Percentiles rank a stretch among this genome's conserved stretches.
These are phyloP conservation scores for Gastrophryne carolinensis DNA, from an alignment of 2,797 vertebrate species.

Conservation along the genomic window DNA sequence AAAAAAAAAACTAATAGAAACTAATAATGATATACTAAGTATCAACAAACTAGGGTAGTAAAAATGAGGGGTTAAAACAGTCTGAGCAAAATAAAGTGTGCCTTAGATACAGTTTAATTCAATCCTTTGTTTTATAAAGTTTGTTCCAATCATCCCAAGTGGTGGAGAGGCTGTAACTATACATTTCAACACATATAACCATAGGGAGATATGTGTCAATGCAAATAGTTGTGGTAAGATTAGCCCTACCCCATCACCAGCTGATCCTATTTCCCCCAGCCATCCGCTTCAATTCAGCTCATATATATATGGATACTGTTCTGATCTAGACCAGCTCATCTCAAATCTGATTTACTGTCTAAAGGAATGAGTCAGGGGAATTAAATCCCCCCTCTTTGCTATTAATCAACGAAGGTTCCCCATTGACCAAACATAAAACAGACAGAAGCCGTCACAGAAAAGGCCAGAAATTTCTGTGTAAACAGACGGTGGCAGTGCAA, in stretches of 20 bases:
- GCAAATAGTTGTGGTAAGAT: slow-evolving; percentile 65
- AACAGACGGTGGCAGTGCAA: slow-evolving; percentile 59
- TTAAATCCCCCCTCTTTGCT: slow-evolving; percentile 51
- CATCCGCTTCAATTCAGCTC: slow-evolving; percentile 58
- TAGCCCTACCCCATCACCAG: slow-evolving; percentile 84
- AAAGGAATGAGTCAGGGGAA: slow-evolving; percentile 45
- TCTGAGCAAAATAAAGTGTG: slow-evolving; percentile 49
- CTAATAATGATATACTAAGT: too few species aligned
- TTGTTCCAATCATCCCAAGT: background rate
- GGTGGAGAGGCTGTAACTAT: slow-evolving; percentile 55
- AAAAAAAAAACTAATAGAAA: too few species aligned
- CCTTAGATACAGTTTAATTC: background rate
- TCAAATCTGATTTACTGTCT: slow-evolving; percentile 51
- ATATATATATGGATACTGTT: slow-evolving; percentile 45
- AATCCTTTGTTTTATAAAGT: background rate
- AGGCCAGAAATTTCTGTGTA: slow-evolving; percentile 53
- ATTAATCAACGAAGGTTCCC: slow-evolving; percentile 56
- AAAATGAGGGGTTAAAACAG: slow-evolving; percentile 24
- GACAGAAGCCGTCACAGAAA: slow-evolving; percentile 44
- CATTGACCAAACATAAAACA: slow-evolving; percentile 45
- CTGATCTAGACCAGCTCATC: slow-evolving; percentile 53
- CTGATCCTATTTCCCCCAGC: slow-evolving; percentile 81
- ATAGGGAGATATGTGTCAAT: slow-evolving; percentile 64
- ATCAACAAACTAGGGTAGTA: too few species aligned
- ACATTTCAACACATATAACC: slow-evolving; percentile 58